Percentiles rank a stretch among this genome's conserved stretches.
Conservation (phyloP, 2,797 vertebrate genomes). For the Rhincodon typus region DNA sequence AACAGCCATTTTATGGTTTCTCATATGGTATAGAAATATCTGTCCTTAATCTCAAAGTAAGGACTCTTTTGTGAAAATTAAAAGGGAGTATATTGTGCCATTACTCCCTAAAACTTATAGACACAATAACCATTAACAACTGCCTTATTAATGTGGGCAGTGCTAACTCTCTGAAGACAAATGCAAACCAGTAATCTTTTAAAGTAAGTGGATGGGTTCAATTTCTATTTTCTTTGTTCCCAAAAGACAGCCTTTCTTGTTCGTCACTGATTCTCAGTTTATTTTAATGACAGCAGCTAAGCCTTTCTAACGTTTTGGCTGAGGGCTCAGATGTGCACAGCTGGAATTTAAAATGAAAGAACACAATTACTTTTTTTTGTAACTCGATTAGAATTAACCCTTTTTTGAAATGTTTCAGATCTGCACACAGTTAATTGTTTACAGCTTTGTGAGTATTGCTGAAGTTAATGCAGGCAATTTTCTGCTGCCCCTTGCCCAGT, state of each 20-base stretch:
- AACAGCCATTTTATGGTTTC: background rate
- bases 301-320: background rate
- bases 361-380: background rate
- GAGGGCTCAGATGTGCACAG: background rate
- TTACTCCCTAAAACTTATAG: background rate
- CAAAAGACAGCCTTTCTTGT: conserved; percentile 1
- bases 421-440: background rate
- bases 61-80: background rate
- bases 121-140: background rate
- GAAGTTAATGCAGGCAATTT: background rate
- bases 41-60: background rate
- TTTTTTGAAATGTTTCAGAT: background rate
- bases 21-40: background rate
- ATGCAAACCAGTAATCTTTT: background rate
- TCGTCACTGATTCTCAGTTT: background rate
- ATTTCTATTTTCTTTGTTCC: background rate
- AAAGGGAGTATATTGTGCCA: background rate
- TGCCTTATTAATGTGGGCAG: background rate
- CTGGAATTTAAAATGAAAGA: background rate
- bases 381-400: conserved; percentile 8
- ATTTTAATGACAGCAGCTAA: background rate
- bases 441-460: background rate
- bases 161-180: background rate
- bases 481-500: background rate
- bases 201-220: background rate